These are phyloP conservation scores for Malaclemys terrapin DNA, from an alignment of 2,113 vertebrate genomes.

Conservation along the genomic window DNA sequence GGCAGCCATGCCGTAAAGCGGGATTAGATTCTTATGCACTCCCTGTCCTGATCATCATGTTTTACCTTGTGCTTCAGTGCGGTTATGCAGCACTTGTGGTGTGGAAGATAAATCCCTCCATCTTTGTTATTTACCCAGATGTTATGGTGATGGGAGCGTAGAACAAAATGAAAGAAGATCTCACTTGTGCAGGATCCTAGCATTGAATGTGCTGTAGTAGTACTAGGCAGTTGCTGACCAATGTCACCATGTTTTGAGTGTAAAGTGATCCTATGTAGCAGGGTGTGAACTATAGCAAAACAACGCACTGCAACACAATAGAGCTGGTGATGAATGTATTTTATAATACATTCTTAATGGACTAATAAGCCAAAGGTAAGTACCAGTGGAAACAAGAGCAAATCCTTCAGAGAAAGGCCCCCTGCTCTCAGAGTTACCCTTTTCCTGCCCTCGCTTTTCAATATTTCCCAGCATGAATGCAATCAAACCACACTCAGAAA, in stretches of 20 bases:
- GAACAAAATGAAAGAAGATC: not conserved
- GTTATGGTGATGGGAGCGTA: fast-evolving
- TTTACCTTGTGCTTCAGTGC: not conserved
- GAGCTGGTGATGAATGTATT: not conserved
- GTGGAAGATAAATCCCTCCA: not conserved
- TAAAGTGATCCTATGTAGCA: not conserved
- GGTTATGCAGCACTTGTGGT: not conserved
- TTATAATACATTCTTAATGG: not conserved
- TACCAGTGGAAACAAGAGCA: not conserved
- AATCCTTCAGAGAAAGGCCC: not conserved
- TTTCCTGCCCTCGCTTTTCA: not conserved
- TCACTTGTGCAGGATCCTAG: not conserved
- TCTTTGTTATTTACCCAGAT: fast-evolving
- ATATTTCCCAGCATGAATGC: constrained; percentile 4
- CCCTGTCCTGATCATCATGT: not conserved
- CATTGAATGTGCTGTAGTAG: not conserved
- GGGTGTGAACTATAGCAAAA: not conserved
- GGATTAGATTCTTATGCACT: not conserved
- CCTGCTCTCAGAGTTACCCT: constrained; percentile 28
- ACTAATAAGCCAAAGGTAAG: constrained; percentile 17
- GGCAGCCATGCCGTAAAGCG: not conserved
- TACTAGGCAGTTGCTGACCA: not conserved
- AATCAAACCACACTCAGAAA: not conserved
- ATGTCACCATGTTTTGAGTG: not conserved
- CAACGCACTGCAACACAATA: fast-evolving